Conservation (phyloP, 1,140 invertebrate species). For the Drosophila guanche region DNA sequence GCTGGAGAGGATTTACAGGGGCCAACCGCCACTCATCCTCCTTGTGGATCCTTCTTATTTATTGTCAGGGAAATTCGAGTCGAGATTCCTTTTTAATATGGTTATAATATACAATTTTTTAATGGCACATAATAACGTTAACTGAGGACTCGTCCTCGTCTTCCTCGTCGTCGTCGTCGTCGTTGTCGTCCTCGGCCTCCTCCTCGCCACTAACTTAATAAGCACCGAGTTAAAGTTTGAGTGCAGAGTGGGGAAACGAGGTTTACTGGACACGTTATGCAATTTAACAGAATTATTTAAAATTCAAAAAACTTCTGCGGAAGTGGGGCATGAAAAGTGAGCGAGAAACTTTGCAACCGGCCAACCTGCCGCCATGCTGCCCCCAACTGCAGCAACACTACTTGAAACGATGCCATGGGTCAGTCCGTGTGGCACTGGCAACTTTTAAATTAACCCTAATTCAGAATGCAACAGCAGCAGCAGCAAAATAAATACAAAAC, state of each 20-base stretch:
- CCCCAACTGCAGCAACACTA: conserved; percentile 34
- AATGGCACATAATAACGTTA: conserved; percentile 75
- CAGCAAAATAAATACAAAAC: conserved; percentile 22
- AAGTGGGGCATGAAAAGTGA: conserved; percentile 62
- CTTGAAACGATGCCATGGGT: conserved; percentile 57
- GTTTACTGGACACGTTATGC: conserved; percentile 68
- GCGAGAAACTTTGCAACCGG: conserved; percentile 57
- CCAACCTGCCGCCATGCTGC: no score
- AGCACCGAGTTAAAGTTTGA: conserved; percentile 58
- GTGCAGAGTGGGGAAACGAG: conserved; percentile 4
- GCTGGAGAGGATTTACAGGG: conserved; percentile 48
- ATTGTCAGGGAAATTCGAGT: conserved; percentile 61
- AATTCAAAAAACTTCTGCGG: conserved; percentile 65
- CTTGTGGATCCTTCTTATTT: conserved; percentile 42
- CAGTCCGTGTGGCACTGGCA: conserved; percentile 67
- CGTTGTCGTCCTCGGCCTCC: conserved; percentile 10
- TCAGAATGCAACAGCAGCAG: conserved; percentile 38
- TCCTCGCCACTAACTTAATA: conserved; percentile 68
- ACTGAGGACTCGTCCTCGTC: conserved; percentile 54
- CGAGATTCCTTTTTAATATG: conserved; percentile 31
- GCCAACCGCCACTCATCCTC: not conserved
- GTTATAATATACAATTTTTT: conserved; percentile 53
- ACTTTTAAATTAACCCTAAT: conserved; percentile 77
- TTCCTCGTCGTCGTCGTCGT: conserved; percentile 12
- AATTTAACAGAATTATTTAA: conserved; percentile 81